phyloP scores from a whole-genome alignment of 2,888 invertebrate species.

The Epinotia bilunana region DNA sequence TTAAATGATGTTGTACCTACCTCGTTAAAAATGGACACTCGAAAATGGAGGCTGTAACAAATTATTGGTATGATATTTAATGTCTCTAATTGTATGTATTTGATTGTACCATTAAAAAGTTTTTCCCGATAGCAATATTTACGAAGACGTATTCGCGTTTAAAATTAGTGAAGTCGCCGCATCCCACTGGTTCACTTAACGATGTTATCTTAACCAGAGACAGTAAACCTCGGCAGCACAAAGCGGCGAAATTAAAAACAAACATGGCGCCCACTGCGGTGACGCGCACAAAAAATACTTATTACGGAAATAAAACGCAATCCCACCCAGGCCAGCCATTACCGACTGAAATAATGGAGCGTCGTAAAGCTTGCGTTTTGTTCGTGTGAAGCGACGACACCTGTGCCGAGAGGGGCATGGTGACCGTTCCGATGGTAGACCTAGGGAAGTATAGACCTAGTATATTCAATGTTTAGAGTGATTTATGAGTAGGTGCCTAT shows the following conservation, averaged over 20 bases:
- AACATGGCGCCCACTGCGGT: conserved; percentile 39
- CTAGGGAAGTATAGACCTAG: conserved; percentile 52
- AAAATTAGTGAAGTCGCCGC: not conserved
- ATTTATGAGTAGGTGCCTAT: not conserved
- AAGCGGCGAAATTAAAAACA: conserved; percentile 41
- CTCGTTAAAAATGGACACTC: too few relatives aligned
- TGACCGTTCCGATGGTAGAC: conserved; percentile 41
- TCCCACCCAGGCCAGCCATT: conserved; percentile 54
- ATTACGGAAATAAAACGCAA: conserved; percentile 41
- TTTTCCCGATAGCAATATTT: not conserved
- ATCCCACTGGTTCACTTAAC: conserved; percentile 19
- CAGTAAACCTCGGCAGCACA: conserved; percentile 24
- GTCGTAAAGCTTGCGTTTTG: conserved; percentile 69
- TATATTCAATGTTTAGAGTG: conserved; percentile 31
- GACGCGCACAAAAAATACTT: conserved; percentile 41
- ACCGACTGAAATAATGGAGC: conserved; percentile 74
- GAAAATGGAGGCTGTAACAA: too few relatives aligned
- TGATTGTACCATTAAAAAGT: not conserved
- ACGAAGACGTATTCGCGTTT: not conserved
- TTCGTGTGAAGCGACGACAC: conserved; percentile 81
- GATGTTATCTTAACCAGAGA: conserved; percentile 23
- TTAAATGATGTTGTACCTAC: too few relatives aligned
- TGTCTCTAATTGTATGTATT: not conserved
- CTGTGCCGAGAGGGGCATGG: conserved; percentile 67
- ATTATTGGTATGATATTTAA: not conserved